Evolutionary conservation across 2,113 vertebrate species (phyloP).

Genomic region (Speoplatyrhinus poulsoni): DNA sequence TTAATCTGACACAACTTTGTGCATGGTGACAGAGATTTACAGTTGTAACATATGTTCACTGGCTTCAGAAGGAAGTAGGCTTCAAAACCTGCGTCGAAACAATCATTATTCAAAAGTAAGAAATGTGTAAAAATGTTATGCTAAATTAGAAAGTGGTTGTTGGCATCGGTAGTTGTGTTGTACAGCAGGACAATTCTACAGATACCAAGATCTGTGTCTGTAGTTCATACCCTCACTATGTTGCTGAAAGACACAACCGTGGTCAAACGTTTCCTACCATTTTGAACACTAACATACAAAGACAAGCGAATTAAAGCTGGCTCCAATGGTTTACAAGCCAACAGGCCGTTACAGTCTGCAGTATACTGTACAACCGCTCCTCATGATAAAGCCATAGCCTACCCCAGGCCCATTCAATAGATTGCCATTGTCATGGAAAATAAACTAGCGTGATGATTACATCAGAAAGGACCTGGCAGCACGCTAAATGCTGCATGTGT

Average conservation of each 20-base stretch:
- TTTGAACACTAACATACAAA: conserved; percentile 16
- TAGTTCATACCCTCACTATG: neutral
- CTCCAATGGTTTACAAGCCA: conserved; percentile 21
- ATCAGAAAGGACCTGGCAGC: conserved; percentile 2
- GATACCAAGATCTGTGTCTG: neutral
- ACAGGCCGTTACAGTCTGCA: conserved; percentile 1
- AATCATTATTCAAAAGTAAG: too few species aligned
- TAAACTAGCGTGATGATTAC: conserved; percentile 11
- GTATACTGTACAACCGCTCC: conserved; percentile 23
- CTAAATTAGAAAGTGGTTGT: too few species aligned
- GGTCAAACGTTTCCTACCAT: neutral
- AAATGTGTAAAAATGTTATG: too few species aligned
- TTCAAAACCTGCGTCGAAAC: too few species aligned
- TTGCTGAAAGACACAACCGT: neutral
- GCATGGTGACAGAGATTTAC: conserved; percentile 1
- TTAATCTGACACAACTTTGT: conserved; percentile 46
- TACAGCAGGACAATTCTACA: too few species aligned
- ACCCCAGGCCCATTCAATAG: conserved; percentile 28
- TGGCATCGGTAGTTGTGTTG: too few species aligned
- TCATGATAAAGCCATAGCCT: conserved; percentile 9
- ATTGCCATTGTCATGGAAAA: conserved; percentile 42
- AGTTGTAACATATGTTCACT: too few species aligned
- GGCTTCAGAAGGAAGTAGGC: too few species aligned
- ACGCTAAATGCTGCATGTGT: conserved; percentile 17
- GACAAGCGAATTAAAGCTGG: conserved; percentile 22